Conservation (phyloP, 2,113 vertebrate genomes). For the Coptodon rendalli region DNA sequence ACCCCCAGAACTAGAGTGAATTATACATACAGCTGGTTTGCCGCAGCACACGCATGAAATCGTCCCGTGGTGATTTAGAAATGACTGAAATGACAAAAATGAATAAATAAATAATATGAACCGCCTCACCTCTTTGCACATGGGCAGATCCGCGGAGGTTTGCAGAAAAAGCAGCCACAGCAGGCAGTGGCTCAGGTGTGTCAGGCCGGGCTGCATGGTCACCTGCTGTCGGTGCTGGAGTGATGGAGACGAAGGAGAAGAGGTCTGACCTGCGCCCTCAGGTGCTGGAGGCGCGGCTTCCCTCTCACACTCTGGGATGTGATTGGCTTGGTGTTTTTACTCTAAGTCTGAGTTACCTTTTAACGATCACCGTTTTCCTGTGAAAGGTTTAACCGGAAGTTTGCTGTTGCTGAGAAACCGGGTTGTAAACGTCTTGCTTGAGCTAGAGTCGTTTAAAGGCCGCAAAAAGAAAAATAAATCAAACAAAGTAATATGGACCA, state of each 20-base stretch:
- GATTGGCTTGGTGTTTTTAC: neutral
- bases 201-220: conserved; percentile 19
- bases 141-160: conserved; percentile 61
- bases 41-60: neutral
- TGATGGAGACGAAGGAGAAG: conserved; percentile 18
- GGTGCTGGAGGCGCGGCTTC: conserved; percentile 44
- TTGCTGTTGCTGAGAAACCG: neutral
- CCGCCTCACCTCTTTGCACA: conserved; percentile 74
- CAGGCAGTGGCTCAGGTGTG: neutral
- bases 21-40: neutral
- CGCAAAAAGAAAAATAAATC: rapidly evolving
- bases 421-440: neutral
- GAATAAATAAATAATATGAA: neutral
- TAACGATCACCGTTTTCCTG: neutral
- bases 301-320: neutral
- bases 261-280: conserved; percentile 3
- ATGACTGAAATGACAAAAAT: neutral
- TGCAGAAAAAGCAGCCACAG: conserved; percentile 34
- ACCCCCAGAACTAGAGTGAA: neutral
- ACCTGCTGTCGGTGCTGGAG: neutral
- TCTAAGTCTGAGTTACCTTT: neutral
- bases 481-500: no score
- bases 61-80: neutral
- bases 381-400: neutral
- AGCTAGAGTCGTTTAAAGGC: neutral